Evolutionary conservation across 2,888 invertebrate species (phyloP).

Genomic region (Cephus pulcher): DNA sequence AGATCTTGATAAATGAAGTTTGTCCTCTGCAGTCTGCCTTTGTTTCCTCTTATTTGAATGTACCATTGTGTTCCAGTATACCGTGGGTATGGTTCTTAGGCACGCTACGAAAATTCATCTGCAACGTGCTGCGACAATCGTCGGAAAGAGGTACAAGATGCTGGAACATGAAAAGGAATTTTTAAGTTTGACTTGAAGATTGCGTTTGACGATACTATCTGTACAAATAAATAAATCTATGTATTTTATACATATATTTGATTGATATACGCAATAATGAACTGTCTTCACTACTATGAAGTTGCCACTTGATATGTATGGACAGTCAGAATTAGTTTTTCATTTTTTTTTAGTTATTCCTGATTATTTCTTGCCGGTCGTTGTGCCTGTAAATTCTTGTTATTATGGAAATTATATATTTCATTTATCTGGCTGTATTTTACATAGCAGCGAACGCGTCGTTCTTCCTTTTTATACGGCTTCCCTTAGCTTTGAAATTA

Average conservation of each 20-base stretch:
- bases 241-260: background rate
- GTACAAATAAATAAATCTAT: background rate
- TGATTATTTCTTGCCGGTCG: background rate
- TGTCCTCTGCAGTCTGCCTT: background rate
- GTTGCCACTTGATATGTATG: background rate
- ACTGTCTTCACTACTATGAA: background rate
- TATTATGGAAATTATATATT: slow-evolving; percentile 1
- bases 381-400: background rate
- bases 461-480: background rate
- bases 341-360: background rate
- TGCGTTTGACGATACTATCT: background rate
- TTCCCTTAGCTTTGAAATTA: background rate
- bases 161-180: background rate
- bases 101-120: background rate
- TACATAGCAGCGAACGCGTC: background rate
- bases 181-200: background rate
- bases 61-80: background rate
- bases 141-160: background rate
- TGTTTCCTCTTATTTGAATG: background rate
- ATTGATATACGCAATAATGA: background rate
- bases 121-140: background rate
- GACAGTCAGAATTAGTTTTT: no score
- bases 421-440: background rate
- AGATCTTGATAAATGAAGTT: slow-evolving; percentile 3
- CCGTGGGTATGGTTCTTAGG: background rate